Base-by-base conservation (phyloP, 2,113 vertebrate species). In the Tupaia tana region DNA sequence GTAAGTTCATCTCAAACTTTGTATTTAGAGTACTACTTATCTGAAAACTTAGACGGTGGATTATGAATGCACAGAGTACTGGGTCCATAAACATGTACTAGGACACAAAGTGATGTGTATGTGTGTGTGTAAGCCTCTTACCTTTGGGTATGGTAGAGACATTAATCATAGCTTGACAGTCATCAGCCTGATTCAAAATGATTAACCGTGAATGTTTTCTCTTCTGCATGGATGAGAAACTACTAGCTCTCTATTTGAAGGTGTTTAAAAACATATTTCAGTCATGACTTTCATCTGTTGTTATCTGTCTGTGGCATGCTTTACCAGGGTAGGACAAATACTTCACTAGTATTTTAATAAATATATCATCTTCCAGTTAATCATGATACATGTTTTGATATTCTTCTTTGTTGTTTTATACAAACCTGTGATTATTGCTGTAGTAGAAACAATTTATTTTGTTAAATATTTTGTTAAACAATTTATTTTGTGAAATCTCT, bases 401-500 rank as follows among this genome's bases (percentile, higher is more conserved):
- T 69, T 86, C 27, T 20, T 94, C 54, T 86, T 93, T 80, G n/a
- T 59, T 64, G 31, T 90, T 92, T 89, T 85, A 24, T 88, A 20
- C 15, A 93, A 74, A 81, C n/a, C 43, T 70, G 2, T 79, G 64
- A 71, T 63, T 81, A 80, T 80, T 79, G 43, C 64, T 63, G 7
- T 71, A 78, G 71, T 56, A 71, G 61, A 95, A 97, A 69, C 7
- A 70, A 29, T 73, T 84, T 87, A 78, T 88, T 97, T 93, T 90
- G n/a, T n/a, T n/a, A n/a, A n/a, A n/a, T n/a, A n/a, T n/a, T n/a
- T n/a, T n/a, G n/a, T n/a, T n/a, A n/a, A n/a, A n/a, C n/a, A n/a
- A n/a, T n/a, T n/a, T n/a, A n/a, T n/a, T n/a, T n/a, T n/a, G 59
- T 87, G 92, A 79, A 79, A 24, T 87, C 61, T 95, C 34, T 90